phyloP scores from a whole-genome alignment of 2,888 invertebrate species.

The Escarpia spicata region DNA sequence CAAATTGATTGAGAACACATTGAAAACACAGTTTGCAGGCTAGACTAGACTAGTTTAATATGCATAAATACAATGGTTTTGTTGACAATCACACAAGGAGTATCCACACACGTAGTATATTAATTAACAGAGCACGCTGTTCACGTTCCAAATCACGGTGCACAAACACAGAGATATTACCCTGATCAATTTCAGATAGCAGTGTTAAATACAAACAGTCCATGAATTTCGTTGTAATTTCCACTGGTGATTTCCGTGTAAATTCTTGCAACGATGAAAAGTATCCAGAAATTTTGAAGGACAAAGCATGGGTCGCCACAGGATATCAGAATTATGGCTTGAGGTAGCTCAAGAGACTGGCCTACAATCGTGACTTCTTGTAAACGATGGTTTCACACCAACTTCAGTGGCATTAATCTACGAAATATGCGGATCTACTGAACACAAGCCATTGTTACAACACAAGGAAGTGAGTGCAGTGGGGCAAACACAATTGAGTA shows the following conservation, averaged over 20 bases:
- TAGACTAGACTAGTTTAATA: conserved; percentile 16
- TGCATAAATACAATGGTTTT: background rate
- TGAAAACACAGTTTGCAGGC: background rate
- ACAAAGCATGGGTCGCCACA: background rate
- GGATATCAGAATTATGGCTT: background rate
- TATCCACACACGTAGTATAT: conserved; percentile 10
- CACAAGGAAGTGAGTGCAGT: background rate
- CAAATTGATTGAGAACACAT: background rate
- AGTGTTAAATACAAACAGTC: background rate
- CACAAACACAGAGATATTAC: background rate
- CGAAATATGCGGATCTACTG: background rate
- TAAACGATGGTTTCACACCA: background rate
- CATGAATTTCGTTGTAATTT: background rate
- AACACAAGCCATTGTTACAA: background rate
- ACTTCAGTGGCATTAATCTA: background rate
- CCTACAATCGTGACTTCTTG: background rate
- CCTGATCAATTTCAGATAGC: background rate
- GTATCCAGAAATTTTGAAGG: background rate
- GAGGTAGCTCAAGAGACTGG: background rate
- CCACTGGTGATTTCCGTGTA: background rate
- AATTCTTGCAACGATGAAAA: background rate
- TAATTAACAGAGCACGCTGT: background rate
- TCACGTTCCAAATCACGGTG: background rate
- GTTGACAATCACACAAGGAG: conserved; percentile 13
- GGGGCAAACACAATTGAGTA: background rate